phyloP scores from a whole-genome alignment of 1,140 invertebrate genomes.

The Augochlora pura region DNA sequence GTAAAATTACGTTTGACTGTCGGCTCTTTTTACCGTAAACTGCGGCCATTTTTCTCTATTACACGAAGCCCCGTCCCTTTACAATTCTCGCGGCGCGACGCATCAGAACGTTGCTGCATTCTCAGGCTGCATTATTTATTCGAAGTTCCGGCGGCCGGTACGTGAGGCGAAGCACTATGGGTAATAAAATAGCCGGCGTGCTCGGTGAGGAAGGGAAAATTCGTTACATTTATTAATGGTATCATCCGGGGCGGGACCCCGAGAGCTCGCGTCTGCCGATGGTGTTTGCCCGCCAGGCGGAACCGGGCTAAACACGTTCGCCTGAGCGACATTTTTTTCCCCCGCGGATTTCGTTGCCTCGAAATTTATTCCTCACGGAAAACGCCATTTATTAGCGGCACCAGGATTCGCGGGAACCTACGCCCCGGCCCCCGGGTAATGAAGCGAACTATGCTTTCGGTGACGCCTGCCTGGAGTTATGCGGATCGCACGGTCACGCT shows the following conservation, averaged over 20 bases:
- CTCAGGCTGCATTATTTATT: conserved; percentile 35
- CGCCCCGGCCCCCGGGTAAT: not conserved
- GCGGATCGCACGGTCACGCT: not conserved
- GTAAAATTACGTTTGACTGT: not conserved
- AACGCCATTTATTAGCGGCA: not conserved
- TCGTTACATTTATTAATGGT: conserved; percentile 42
- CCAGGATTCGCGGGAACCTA: not conserved
- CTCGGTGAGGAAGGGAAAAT: conserved; percentile 12
- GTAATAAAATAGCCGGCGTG: conserved; percentile 32
- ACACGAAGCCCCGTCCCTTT: not conserved
- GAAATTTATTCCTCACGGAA: not conserved
- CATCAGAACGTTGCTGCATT: conserved; percentile 14
- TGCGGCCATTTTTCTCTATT: conserved; percentile 24
- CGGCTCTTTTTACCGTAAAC: conserved; percentile 13
- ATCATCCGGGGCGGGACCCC: not conserved
- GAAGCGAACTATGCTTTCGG: not conserved
- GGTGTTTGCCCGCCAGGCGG: not conserved
- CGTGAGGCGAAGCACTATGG: conserved; percentile 7
- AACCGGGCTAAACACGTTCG: not conserved
- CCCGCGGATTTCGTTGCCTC: not conserved
- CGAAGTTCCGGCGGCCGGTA: not conserved
- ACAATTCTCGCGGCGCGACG: conserved; percentile 12
- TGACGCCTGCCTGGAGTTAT: not conserved
- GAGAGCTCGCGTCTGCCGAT: not conserved
- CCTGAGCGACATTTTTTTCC: not conserved